Evolutionary conservation across 1,140 invertebrate species (phyloP).

Genomic region (Drosophila carrolli): DNA sequence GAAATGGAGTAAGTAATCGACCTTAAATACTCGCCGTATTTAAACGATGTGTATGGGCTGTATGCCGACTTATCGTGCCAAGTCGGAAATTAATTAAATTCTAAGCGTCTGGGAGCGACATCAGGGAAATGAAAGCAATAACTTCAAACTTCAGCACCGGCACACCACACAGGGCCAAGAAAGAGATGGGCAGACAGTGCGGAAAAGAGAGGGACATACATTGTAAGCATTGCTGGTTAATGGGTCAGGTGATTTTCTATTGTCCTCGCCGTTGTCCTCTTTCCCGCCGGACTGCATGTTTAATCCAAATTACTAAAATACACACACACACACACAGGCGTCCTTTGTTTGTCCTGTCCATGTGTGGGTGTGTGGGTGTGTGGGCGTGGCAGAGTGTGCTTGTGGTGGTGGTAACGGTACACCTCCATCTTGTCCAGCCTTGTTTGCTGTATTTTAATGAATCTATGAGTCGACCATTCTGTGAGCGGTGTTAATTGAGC

Average conservation of each 20-base stretch:
- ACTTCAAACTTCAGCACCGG: conserved; percentile 72
- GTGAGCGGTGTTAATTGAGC: conserved; percentile 50
- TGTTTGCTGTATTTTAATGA: conserved; percentile 53
- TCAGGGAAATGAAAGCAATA: conserved; percentile 70
- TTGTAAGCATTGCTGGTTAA: conserved; percentile 65
- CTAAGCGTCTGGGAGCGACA: conserved; percentile 66
- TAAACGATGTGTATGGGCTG: conserved; percentile 16
- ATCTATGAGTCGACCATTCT: conserved; percentile 49
- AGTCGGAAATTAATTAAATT: conserved; percentile 75
- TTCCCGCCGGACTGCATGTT: conserved; percentile 71
- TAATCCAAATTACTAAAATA: conserved; percentile 82
- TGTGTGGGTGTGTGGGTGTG: background rate
- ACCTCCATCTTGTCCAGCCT: conserved; percentile 34
- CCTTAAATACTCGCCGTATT: conserved; percentile 29
- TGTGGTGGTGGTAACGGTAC: background rate
- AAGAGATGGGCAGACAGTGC: background rate
- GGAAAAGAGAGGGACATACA: conserved; percentile 5
- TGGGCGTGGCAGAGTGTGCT: conserved; percentile 8
- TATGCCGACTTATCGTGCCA: conserved; percentile 28
- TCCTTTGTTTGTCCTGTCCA: conserved; percentile 34
- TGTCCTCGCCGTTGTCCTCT: conserved; percentile 62
- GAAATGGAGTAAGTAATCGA: conserved; percentile 32
- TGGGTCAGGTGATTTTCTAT: conserved; percentile 80
- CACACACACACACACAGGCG: conserved; percentile 37
- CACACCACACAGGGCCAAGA: background rate